Conservation (phyloP, 1,140 invertebrate genomes). For the Dendrolimus punctatus region DNA sequence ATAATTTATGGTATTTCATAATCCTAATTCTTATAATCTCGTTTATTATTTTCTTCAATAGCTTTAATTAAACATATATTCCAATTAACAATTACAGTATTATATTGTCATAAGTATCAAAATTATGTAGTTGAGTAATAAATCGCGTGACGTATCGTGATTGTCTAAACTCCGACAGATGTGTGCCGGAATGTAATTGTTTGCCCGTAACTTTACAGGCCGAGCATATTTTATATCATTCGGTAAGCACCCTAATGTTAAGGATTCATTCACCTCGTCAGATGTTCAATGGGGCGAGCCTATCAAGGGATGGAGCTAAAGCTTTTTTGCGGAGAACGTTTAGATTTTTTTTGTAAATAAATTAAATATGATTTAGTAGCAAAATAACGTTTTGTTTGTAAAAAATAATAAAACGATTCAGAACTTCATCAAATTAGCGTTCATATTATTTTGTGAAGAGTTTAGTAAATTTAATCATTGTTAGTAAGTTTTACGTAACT, state of each 20-base stretch:
- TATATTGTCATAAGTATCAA: slow-evolving; percentile 39
- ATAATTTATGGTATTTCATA: no score
- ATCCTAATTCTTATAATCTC: no score
- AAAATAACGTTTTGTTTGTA: slow-evolving; percentile 7
- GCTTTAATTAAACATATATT: no score
- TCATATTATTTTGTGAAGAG: no score
- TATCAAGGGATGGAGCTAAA: slow-evolving; percentile 54
- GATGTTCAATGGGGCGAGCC: slow-evolving; percentile 62
- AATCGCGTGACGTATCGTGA: slow-evolving; percentile 70
- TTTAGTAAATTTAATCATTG: no score
- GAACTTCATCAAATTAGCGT: no score
- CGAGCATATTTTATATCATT: slow-evolving; percentile 58
- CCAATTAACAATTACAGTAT: not conserved
- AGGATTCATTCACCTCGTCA: slow-evolving; percentile 68
- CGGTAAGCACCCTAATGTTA: slow-evolving; percentile 44
- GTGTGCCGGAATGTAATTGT: slow-evolving; percentile 69
- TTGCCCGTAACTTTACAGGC: slow-evolving; percentile 47
- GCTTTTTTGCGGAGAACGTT: slow-evolving; percentile 21
- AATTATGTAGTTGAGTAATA: slow-evolving; percentile 15
- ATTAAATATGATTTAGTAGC: slow-evolving; percentile 34
- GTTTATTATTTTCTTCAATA: no score
- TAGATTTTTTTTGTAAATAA: slow-evolving; percentile 42
- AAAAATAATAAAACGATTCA: not conserved
- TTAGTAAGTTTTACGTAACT: no score
- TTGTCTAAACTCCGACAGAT: slow-evolving; percentile 69